Evolutionary conservation across 2,888 invertebrate genomes (phyloP).

Genomic region (Steromphala cineraria): DNA sequence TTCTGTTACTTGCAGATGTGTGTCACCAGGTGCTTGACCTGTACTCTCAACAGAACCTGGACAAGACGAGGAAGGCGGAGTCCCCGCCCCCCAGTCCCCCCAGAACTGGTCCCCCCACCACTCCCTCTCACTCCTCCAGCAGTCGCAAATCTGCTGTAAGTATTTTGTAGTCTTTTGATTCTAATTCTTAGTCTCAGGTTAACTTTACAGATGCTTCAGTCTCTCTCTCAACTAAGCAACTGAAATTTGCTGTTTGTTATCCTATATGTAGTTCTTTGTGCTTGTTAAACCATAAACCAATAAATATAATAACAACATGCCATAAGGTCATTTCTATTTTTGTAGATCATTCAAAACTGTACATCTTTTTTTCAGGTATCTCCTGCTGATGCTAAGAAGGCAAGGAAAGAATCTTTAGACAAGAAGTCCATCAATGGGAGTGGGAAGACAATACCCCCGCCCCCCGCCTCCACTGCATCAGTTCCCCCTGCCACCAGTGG

Average conservation of each 20-base stretch:
- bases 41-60: slow-evolving; percentile 80
- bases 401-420: neutral
- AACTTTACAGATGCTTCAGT: too few relatives aligned
- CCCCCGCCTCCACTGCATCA: slow-evolving; percentile 4
- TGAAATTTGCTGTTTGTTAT: too few relatives aligned
- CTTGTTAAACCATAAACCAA: too few relatives aligned
- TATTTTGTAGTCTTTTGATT: neutral
- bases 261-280: too few relatives aligned
- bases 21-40: slow-evolving; percentile 95
- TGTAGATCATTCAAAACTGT: too few relatives aligned
- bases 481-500: slow-evolving; percentile 17
- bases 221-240: too few relatives aligned
- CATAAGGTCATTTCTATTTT: too few relatives aligned
- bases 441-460: slow-evolving; percentile 18
- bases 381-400: neutral
- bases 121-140: slow-evolving; percentile 47
- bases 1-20: slow-evolving; percentile 81
- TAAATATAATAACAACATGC: too few relatives aligned
- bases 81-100: slow-evolving; percentile 58
- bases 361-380: neutral
- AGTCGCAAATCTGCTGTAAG: slow-evolving; percentile 16
- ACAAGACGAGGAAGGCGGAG: slow-evolving; percentile 36
- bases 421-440: neutral
- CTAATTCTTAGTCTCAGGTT: too few relatives aligned
- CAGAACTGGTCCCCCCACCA: slow-evolving; percentile 42